These are phyloP conservation scores for Hemichromis elongatus DNA, from an alignment of 2,113 vertebrate genomes.

Conservation along the genomic window DNA sequence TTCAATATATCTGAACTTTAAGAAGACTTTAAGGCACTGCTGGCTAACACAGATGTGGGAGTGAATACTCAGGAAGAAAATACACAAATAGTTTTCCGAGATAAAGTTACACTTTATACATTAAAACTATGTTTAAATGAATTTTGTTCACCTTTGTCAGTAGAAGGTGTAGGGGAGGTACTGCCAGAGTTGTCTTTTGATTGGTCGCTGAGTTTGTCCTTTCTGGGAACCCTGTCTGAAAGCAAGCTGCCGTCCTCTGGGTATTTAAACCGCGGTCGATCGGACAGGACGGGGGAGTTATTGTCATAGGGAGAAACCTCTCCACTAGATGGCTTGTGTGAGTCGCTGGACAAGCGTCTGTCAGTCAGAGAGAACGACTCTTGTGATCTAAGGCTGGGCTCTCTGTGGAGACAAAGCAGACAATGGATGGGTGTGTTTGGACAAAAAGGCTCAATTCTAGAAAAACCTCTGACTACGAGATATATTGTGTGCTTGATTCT, in stretches of 20 bases:
- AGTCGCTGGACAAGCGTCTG: slow-evolving; percentile 84
- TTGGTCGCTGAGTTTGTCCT: slow-evolving; percentile 61
- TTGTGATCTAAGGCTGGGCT: slow-evolving; percentile 71
- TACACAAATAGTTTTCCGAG: neutral
- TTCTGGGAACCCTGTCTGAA: slow-evolving; percentile 72
- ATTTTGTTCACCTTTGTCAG: slow-evolving; percentile 75
- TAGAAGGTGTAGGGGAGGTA: slow-evolving; percentile 68
- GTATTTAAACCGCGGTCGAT: slow-evolving; percentile 73
- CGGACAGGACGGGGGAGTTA: slow-evolving; percentile 89
- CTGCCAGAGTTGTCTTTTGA: slow-evolving; percentile 76
- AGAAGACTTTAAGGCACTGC: neutral
- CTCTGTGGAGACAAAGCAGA: slow-evolving; percentile 66
- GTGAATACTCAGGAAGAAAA: neutral
- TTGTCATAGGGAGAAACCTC: slow-evolving; percentile 97
- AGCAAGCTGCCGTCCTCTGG: slow-evolving; percentile 63
- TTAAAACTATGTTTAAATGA: neutral
- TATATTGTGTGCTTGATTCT: neutral
- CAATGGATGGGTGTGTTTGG: neutral
- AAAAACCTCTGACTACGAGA: neutral
- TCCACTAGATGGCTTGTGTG: slow-evolving; percentile 88
- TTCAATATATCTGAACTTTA: neutral
- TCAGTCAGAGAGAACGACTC: slow-evolving; percentile 78
- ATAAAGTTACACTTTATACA: neutral
- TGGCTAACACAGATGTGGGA: neutral
- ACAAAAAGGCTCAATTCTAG: neutral